Evolutionary conservation across 2,797 vertebrate species (phyloP).

Genomic region (Fratercula arctica): DNA sequence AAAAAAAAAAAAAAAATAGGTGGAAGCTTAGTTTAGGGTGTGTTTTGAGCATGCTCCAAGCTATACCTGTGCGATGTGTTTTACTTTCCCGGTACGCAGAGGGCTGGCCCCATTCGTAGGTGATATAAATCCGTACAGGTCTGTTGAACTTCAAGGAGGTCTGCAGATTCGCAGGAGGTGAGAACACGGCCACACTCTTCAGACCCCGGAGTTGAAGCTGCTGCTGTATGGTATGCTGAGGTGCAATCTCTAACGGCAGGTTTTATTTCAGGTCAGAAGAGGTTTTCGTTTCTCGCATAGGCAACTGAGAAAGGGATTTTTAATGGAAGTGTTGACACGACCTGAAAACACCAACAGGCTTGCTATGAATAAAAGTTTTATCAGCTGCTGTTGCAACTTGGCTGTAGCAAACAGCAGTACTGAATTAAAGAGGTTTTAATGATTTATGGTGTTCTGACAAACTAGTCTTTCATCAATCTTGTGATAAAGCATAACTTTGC

Average conservation of each 20-base stretch:
- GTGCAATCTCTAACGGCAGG: neutral
- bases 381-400: constrained; percentile 7
- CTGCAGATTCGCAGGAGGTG: neutral
- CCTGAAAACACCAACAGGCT: constrained; percentile 30
- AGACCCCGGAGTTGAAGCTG: rapidly evolving
- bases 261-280: neutral
- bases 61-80: rapidly evolving
- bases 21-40: neutral
- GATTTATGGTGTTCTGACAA: constrained; percentile 23
- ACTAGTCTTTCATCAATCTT: neutral
- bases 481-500: neutral
- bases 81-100: neutral
- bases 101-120: rapidly evolving
- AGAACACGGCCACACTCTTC: rapidly evolving
- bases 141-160: neutral
- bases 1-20: neutral
- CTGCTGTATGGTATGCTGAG: neutral
- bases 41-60: neutral
- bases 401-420: neutral
- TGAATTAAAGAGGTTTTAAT: constrained; percentile 36
- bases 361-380: constrained; percentile 45
- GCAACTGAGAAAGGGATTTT: neutral
- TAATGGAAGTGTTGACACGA: constrained; percentile 9
- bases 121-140: rapidly evolving
- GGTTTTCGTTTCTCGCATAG: neutral